Percentiles rank a stretch among this genome's conserved stretches.
phyloP scores from a whole-genome alignment of 2,113 vertebrate genomes.

The Psilopsiagon aymara region DNA sequence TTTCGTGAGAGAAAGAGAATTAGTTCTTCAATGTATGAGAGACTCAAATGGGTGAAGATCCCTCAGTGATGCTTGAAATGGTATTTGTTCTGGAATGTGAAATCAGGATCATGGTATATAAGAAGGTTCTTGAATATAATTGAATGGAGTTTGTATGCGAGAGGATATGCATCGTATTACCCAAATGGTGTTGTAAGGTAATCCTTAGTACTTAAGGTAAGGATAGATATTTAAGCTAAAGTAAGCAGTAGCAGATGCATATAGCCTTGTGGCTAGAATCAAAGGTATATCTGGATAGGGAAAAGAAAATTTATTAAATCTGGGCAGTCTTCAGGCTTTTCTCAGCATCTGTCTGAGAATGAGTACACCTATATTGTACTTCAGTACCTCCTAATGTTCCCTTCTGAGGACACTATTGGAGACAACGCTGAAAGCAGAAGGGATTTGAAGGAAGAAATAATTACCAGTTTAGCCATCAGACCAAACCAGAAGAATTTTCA shows the following conservation, averaged over 20 bases:
- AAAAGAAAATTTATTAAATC: not conserved
- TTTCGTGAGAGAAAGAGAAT: not conserved
- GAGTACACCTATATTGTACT: not conserved
- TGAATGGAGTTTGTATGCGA: not conserved
- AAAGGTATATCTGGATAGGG: not conserved
- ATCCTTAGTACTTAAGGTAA: not conserved
- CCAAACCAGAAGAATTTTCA: not conserved
- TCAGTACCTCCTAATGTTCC: not conserved
- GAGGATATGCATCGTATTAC: not conserved
- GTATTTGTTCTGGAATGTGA: not conserved
- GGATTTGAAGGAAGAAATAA: slow-evolving; percentile 6
- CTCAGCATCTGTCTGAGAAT: not conserved
- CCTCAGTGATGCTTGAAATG: not conserved
- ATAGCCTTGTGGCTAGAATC: not conserved
- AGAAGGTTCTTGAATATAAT: not conserved
- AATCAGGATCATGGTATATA: not conserved
- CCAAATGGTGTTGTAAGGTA: not conserved
- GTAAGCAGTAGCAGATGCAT: not conserved
- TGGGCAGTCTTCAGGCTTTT: not conserved
- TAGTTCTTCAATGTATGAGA: not conserved
- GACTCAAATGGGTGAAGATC: not conserved
- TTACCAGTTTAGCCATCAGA: not conserved
- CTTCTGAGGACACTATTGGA: not conserved
- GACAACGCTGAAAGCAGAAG: not conserved
- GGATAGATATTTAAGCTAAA: not conserved